Base-by-base conservation (phyloP, 2,888 invertebrate genomes). In the Eulithis prunata region DNA sequence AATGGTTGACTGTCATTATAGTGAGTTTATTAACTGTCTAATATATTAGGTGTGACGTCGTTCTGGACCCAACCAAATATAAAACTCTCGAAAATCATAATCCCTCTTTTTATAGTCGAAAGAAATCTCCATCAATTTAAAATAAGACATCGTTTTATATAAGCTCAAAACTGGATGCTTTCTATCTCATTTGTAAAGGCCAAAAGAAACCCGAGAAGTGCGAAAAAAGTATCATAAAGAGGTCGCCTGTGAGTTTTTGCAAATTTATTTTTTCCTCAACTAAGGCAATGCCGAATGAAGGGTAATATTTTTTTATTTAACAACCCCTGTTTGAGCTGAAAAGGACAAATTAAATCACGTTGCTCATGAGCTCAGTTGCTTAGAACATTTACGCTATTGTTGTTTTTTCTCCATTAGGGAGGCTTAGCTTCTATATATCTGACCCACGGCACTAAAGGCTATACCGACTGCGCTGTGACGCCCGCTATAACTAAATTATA, bases 151-250 rank as follows among this genome's bases (percentile, higher is more conserved):
- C 36, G 38, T 46, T 46, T 52, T 58, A 38, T 43, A 21, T 21
- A 49, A 49, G 49, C 21, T 64, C 36, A 52, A 60, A 57, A 62
- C 57, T 57, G 45, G 54, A 57, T 45, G 45, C 51, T 56, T 47
- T 46, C 43, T 52, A 43, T 55, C 51, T 38, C 43, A 46, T 45
- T 73, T 70, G 71, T 71, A 73, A 75, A 72, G 72, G 73, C 67
- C 70, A 71, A 69, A 72, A 71, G 66, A 70, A 77, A 75, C 72
- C 76, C 75, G 74, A 74, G 49, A 64, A 75, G 77, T 79, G 77
- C 77, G 80, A 13, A 82, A 83, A 82, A 81, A 66, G 70, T 68
- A 77, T 80, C 80, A 81, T 83, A 86, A 84, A 85, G 78, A 65
- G 76, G 53, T 82, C 83, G 84, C 82, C 79, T 79, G 77, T 36